Evolutionary conservation across 2,797 vertebrate species (phyloP).

Genomic region (Poliocrania exsul): DNA sequence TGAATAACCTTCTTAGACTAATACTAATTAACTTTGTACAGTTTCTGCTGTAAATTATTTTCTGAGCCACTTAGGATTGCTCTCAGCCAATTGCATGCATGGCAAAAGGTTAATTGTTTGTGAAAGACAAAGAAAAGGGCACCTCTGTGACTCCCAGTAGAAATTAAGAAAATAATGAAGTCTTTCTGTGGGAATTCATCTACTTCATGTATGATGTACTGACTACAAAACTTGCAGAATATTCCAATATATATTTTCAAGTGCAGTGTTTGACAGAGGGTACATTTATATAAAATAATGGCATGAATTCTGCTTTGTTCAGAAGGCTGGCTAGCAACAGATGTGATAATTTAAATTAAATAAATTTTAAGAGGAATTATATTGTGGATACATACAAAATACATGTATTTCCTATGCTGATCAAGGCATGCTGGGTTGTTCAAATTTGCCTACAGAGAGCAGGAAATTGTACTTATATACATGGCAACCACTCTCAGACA

Average conservation of each 20-base stretch:
- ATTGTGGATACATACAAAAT: neutral
- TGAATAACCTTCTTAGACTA: conserved; percentile 67
- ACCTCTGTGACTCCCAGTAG: conserved; percentile 46
- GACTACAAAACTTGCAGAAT: neutral
- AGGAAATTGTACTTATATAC: neutral
- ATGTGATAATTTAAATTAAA: neutral
- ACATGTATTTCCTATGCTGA: neutral
- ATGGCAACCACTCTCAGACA: neutral
- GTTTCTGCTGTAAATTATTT: conserved; percentile 69
- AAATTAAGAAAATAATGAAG: conserved; percentile 67
- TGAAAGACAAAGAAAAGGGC: conserved; percentile 72
- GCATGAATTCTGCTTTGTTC: neutral
- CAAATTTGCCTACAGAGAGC: neutral
- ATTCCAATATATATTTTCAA: neutral
- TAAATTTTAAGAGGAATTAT: neutral
- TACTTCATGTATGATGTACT: neutral
- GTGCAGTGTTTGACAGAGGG: neutral
- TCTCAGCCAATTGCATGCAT: conserved; percentile 66
- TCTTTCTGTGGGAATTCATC: conserved; percentile 53
- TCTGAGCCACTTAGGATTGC: conserved; percentile 56
- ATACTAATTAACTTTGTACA: conserved; percentile 72
- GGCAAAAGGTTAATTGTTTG: conserved; percentile 77
- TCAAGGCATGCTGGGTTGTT: neutral
- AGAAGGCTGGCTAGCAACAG: neutral
- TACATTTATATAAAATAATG: neutral